Evolutionary conservation across 2,797 vertebrate species (phyloP).

Genomic region (Pseudochirops cupreus): DNA sequence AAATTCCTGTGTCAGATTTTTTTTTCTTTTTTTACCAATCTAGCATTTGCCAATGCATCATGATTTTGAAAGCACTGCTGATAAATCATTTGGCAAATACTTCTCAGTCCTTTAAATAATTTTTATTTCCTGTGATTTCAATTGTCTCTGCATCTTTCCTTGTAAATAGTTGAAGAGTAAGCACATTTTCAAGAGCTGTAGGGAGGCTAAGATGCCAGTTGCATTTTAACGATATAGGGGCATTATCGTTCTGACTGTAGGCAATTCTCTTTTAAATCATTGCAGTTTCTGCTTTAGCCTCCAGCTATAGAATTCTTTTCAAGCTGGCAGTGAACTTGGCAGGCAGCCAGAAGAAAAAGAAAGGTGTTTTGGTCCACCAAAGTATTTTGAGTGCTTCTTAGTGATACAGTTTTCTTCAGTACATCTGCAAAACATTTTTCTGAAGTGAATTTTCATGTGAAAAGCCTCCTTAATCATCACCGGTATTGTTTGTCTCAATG

Average conservation of each 20-base stretch:
- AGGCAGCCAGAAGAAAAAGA: conserved; percentile 87
- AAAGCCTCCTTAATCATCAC: conserved; percentile 90
- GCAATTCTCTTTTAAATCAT: conserved; percentile 94
- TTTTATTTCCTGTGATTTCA: conserved; percentile 86
- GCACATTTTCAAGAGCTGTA: conserved; percentile 89
- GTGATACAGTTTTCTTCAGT: conserved; percentile 89
- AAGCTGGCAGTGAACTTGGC: conserved; percentile 90
- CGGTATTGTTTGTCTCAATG: conserved; percentile 89
- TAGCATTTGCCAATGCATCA: conserved; percentile 66
- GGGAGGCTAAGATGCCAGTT: conserved; percentile 90
- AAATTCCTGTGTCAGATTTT: conserved; percentile 72
- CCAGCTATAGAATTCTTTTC: conserved; percentile 92
- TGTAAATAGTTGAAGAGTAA: conserved; percentile 89
- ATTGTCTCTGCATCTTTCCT: conserved; percentile 87
- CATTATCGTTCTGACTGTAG: conserved; percentile 91
- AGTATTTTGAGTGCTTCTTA: conserved; percentile 90
- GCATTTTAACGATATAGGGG: conserved; percentile 92
- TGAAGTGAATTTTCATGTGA: conserved; percentile 90
- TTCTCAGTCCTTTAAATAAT: conserved; percentile 80
- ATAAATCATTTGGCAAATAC: conserved; percentile 82
- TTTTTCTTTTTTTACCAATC: conserved; percentile 60
- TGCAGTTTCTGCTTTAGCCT: conserved; percentile 90
- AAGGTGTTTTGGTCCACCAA: conserved; percentile 90
- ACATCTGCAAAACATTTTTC: conserved; percentile 90
- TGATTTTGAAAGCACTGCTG: conserved; percentile 80